Conservation (phyloP, 2,888 invertebrate genomes). For the Pristionchus japonicus region DNA sequence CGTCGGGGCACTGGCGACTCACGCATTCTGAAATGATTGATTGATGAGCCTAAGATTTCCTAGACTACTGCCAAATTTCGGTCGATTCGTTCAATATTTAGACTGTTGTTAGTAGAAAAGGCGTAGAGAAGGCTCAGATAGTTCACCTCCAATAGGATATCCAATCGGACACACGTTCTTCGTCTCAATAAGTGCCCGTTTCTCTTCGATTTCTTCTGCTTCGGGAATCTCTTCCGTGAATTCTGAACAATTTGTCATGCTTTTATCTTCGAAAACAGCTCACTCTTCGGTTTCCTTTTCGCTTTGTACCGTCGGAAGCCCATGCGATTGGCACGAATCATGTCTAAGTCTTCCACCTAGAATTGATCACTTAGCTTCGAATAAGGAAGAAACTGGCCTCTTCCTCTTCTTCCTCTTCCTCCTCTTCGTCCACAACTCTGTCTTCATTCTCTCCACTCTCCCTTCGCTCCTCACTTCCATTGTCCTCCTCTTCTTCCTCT, state of each 20-base stretch:
- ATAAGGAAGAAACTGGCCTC: not conserved
- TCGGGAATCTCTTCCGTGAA: not conserved
- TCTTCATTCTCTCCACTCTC: conserved; percentile 14
- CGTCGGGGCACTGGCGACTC: conserved; percentile 61
- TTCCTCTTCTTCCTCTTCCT: not conserved
- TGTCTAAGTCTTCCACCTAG: not conserved
- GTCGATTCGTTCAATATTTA: too few species aligned
- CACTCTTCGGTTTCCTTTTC: not conserved
- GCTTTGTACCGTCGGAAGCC: conserved; percentile 1
- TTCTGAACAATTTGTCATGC: not conserved
- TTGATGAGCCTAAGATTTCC: too few species aligned
- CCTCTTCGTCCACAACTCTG: not conserved
- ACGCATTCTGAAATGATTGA: conserved; percentile 51
- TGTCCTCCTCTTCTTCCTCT: not conserved
- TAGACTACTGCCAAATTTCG: too few species aligned
- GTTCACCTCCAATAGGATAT: conserved; percentile 46
- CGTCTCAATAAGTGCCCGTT: not conserved
- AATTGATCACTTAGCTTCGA: not conserved
- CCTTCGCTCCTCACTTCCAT: not conserved
- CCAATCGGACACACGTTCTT: conserved; percentile 43
- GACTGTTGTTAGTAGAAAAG: too few species aligned
- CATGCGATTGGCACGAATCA: not conserved
- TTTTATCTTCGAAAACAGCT: not conserved
- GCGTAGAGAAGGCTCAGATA: too few species aligned
- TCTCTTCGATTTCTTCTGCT: conserved; percentile 5